A percentile compares a stretch with the other conserved stretches of the same genome.
These are phyloP conservation scores for Lithodes maja DNA, from an alignment of 2,888 invertebrate species.

Conservation along the genomic window DNA sequence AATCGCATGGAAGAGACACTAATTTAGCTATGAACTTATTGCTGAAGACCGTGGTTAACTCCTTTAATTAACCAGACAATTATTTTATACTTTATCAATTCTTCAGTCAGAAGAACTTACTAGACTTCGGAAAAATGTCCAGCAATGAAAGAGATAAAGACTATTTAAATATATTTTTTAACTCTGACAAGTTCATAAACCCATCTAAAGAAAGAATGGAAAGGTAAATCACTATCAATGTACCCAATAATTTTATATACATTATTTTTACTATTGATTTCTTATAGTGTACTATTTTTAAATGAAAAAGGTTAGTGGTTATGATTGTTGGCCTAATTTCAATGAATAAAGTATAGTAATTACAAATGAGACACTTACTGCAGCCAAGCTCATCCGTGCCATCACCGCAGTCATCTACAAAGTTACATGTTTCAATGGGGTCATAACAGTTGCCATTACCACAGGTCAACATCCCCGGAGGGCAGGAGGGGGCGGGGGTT, in stretches of 20 bases:
- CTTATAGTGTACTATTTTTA: too few relatives aligned
- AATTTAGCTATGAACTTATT: background rate
- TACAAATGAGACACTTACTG: constrained; percentile 30
- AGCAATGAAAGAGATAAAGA: too few relatives aligned
- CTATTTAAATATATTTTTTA: background rate
- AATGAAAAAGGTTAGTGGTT: background rate
- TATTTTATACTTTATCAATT: background rate
- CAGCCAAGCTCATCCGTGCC: constrained; percentile 46
- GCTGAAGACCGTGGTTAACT: background rate
- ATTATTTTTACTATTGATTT: too few relatives aligned
- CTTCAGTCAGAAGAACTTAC: background rate
- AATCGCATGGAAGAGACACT: background rate
- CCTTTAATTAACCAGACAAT: background rate
- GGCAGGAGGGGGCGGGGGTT: constrained; percentile 27
- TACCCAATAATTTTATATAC: too few relatives aligned
- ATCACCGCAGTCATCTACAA: constrained; percentile 39
- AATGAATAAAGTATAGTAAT: background rate
- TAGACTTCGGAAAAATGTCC: too few relatives aligned
- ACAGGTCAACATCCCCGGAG: constrained; percentile 22
- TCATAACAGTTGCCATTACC: constrained; percentile 20
- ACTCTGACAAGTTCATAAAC: background rate
- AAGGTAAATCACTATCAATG: background rate
- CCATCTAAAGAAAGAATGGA: background rate
- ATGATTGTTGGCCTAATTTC: too few relatives aligned
- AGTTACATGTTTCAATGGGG: constrained; percentile 44